Evolutionary conservation across 2,888 invertebrate species (phyloP).

Genomic region (Ditula angustiorana): DNA sequence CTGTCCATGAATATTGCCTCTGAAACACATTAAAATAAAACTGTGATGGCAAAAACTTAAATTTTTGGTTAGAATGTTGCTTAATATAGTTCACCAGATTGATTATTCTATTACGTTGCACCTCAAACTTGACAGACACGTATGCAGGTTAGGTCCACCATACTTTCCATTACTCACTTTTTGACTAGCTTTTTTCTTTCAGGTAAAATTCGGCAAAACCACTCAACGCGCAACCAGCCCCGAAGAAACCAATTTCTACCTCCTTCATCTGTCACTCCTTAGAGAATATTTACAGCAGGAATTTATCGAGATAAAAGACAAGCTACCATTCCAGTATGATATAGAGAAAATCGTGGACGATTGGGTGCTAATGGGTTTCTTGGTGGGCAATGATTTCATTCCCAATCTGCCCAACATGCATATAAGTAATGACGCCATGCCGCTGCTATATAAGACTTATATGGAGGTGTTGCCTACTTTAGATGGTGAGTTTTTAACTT

Average conservation of each 20-base stretch:
- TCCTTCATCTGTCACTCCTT: constrained; percentile 96
- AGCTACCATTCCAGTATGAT: constrained; percentile 91
- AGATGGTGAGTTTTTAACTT: constrained; percentile 88
- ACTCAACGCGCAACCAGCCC: constrained; percentile 89
- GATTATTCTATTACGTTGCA: too few species aligned
- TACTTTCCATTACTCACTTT: too few species aligned
- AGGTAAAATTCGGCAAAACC: constrained; percentile 91
- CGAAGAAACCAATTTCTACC: constrained; percentile 96
- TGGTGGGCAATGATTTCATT: constrained; percentile 99
- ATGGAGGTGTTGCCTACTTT: constrained; percentile 93
- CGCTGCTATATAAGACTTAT: constrained; percentile 94
- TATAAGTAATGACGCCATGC: constrained; percentile 95
- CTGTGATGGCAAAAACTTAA: too few species aligned
- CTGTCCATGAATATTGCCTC: too few species aligned
- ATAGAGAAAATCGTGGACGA: constrained; percentile 98
- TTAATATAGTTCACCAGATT: too few species aligned
- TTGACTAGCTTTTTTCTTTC: constrained; percentile 44
- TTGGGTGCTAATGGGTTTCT: constrained; percentile 98
- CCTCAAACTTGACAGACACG: too few species aligned
- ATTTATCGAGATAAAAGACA: constrained; percentile 89
- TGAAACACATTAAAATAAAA: too few species aligned
- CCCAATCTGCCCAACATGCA: constrained; percentile 98
- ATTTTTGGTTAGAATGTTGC: too few species aligned
- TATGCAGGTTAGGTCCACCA: too few species aligned
- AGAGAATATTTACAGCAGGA: constrained; percentile 97